These are phyloP conservation scores for Ephydatia muelleri DNA, from an alignment of 37 sponge, comb jelly and placozoan species.

Conservation along the genomic window DNA sequence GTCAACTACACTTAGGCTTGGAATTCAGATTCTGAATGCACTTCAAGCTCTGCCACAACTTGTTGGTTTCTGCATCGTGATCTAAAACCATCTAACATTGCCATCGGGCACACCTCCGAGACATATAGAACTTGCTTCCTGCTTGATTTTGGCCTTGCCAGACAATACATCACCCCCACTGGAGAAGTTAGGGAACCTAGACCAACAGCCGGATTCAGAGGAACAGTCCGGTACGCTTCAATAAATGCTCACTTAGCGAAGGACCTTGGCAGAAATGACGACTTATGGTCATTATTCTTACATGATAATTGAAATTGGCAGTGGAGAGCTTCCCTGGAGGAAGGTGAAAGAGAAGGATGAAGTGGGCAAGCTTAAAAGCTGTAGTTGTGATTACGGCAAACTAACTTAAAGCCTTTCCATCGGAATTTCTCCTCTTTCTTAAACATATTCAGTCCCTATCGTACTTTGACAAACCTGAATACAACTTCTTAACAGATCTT, in stretches of 20 bases:
- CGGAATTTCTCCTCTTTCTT: constrained; percentile 73
- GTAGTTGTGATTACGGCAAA: constrained; percentile 69
- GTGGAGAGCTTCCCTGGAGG: constrained; percentile 94
- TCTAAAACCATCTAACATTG: constrained; percentile 98
- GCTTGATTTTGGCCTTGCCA: constrained; percentile 93
- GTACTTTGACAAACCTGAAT: constrained; percentile 92
- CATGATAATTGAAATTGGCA: constrained; percentile 89
- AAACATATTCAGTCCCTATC: constrained; percentile 67
- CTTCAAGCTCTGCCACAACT: constrained; percentile 59
- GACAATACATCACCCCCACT: constrained; percentile 88
- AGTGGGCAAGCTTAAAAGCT: constrained; percentile 70
- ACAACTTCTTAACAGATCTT: constrained; percentile 42
- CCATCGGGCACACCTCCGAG: constrained; percentile 72
- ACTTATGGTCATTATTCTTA: constrained; percentile 96
- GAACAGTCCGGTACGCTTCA: constrained; percentile 97
- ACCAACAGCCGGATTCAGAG: constrained; percentile 90
- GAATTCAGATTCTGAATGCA: constrained; percentile 79
- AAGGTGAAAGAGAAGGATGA: constrained; percentile 91
- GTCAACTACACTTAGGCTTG: constrained; percentile 86
- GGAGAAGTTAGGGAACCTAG: constrained; percentile 87
- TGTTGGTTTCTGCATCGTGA: constrained; percentile 97
- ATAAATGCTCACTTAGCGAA: constrained; percentile 82
- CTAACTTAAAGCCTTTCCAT: constrained; percentile 78
- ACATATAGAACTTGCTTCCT: constrained; percentile 68
- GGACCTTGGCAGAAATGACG: constrained; percentile 97